Evolutionary conservation across 2,797 vertebrate genomes (phyloP).

Genomic region (Sciurus carolinensis): DNA sequence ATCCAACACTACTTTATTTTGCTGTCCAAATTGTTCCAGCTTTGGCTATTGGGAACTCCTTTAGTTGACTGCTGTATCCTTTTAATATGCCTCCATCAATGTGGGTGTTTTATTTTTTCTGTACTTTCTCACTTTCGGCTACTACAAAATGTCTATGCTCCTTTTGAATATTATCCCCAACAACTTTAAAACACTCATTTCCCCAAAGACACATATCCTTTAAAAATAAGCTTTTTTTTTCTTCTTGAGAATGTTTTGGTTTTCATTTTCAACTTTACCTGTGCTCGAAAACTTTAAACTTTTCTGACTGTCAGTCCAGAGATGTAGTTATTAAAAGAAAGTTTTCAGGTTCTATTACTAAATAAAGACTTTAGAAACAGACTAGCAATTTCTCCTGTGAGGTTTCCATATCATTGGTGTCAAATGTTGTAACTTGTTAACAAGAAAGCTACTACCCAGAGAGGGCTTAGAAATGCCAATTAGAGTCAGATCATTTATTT

Average conservation of each 20-base stretch:
- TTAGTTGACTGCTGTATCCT: no score
- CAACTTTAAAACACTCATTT: not conserved
- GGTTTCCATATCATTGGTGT: not conserved
- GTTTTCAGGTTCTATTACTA: constrained; percentile 35
- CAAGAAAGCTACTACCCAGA: constrained; percentile 62
- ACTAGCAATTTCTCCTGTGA: constrained; percentile 55
- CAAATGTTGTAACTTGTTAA: constrained; percentile 71
- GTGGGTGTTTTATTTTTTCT: not conserved
- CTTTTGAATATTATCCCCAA: not conserved
- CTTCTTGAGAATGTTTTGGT: constrained; percentile 33
- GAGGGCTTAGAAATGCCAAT: constrained; percentile 70
- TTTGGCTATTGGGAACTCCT: not conserved
- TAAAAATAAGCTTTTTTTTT: not conserved
- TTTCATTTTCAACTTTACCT: constrained; percentile 41
- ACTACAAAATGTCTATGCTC: not conserved
- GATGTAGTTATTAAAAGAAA: not conserved
- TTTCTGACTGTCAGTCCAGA: constrained; percentile 1
- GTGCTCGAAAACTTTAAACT: constrained; percentile 53
- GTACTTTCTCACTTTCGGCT: not conserved
- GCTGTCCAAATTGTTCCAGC: not conserved
- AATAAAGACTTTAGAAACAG: constrained; percentile 60
- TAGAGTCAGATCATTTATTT: constrained; percentile 76
- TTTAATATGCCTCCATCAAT: not conserved
- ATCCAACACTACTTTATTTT: not conserved
- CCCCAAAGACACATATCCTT: not conserved